Evolutionary conservation across 2,888 invertebrate genomes (phyloP).

Genomic region (Dolomedes plantarius): DNA sequence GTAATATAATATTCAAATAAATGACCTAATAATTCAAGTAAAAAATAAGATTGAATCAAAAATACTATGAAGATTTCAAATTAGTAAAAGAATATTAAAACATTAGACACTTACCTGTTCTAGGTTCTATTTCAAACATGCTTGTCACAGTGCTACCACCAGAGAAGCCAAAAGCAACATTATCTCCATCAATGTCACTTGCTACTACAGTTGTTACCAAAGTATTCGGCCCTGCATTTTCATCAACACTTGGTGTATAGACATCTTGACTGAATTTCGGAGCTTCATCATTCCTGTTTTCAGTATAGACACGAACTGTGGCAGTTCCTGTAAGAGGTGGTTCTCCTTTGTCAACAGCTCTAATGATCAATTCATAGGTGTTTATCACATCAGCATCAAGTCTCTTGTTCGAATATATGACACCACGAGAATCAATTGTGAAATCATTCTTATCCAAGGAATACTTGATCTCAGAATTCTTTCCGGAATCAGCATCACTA

Average conservation of each 20-base stretch:
- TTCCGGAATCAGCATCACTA: conserved; percentile 94
- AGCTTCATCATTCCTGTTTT: conserved; percentile 98
- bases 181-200: conserved; percentile 97
- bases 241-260: conserved; percentile 96
- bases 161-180: conserved; percentile 90
- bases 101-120: conserved; percentile 84
- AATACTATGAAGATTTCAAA: too few relatives aligned
- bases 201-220: conserved; percentile 97
- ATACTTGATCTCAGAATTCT: conserved; percentile 95
- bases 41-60: too few relatives aligned
- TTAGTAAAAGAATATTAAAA: too few relatives aligned
- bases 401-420: conserved; percentile 93
- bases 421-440: conserved; percentile 92
- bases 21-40: too few relatives aligned
- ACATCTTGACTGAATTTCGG: conserved; percentile 98
- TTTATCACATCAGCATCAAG: conserved; percentile 97
- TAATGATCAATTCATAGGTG: conserved; percentile 94
- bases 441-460: conserved; percentile 95
- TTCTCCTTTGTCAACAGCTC: conserved; percentile 95
- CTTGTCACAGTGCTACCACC: conserved; percentile 90
- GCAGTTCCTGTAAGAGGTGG: conserved; percentile 94
- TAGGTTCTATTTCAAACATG: conserved; percentile 95
- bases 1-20: too few relatives aligned
- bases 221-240: conserved; percentile 95
- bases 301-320: conserved; percentile 95